A percentile compares a stretch with the other conserved stretches of the same genome.
These are phyloP conservation scores for Brachypterus glaber DNA, from an alignment of 2,888 invertebrate genomes.

Conservation along the genomic window DNA sequence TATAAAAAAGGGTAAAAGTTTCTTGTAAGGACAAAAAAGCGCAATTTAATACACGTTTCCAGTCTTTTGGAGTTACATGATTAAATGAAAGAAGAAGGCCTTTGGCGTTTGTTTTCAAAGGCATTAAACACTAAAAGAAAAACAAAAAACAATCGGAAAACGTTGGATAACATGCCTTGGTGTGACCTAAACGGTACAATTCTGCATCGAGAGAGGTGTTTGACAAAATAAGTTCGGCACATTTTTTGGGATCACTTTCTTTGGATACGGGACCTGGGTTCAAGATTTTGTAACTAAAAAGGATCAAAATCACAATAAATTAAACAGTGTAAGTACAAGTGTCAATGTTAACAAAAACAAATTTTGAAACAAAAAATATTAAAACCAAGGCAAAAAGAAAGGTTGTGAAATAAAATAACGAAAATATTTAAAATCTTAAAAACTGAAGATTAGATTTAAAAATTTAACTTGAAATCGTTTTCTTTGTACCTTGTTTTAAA, in stretches of 20 bases:
- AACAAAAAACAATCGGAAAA: too few relatives aligned
- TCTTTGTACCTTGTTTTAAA: too few relatives aligned
- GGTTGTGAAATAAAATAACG: too few relatives aligned
- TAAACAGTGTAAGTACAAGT: constrained; percentile 6
- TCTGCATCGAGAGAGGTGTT: constrained; percentile 77
- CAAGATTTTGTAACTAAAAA: constrained; percentile 94
- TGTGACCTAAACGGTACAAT: constrained; percentile 94
- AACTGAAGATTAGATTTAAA: too few relatives aligned
- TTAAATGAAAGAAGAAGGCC: too few relatives aligned
- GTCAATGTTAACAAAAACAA: too few relatives aligned
- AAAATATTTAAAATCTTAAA: too few relatives aligned
- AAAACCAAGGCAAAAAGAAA: not conserved
- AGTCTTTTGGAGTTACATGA: constrained; percentile 1
- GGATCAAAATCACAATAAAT: constrained; percentile 14
- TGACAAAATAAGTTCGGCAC: constrained; percentile 73
- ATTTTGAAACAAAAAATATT: constrained; percentile 6
- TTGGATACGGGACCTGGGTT: constrained; percentile 80
- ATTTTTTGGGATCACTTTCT: constrained; percentile 70
- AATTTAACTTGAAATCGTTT: too few relatives aligned
- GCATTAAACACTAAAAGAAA: too few relatives aligned
- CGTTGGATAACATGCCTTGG: constrained; percentile 99
- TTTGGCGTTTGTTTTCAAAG: too few relatives aligned
- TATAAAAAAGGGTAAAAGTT: not conserved
- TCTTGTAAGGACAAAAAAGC: not conserved
- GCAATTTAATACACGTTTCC: not conserved